Conservation (phyloP, 2,113 vertebrate genomes). For the Periophthalmus modestus region DNA sequence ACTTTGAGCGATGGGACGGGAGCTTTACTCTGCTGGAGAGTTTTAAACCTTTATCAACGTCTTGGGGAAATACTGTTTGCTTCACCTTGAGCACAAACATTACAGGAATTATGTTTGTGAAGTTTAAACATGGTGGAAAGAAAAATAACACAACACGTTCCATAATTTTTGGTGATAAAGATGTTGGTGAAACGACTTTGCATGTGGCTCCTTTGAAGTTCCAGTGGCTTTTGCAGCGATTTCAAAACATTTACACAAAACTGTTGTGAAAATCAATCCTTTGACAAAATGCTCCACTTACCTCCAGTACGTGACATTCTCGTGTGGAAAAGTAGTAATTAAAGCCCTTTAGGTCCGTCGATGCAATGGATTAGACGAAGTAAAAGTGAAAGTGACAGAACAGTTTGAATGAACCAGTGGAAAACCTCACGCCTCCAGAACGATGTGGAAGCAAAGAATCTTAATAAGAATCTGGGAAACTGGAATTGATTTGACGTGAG, state of each 20-base stretch:
- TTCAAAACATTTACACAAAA: neutral
- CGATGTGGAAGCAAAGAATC: neutral
- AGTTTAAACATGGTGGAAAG: slow-evolving; percentile 28
- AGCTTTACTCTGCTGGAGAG: neutral
- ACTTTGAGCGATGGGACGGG: slow-evolving; percentile 33
- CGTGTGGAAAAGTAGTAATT: neutral
- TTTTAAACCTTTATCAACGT: slow-evolving; percentile 18
- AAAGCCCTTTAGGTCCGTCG: neutral
- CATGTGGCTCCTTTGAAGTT: neutral
- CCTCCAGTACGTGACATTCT: neutral
- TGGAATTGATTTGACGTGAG: neutral
- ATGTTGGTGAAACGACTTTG: slow-evolving; percentile 3
- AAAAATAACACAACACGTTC: slow-evolving; percentile 10
- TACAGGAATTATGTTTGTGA: slow-evolving; percentile 23
- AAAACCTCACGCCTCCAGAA: neutral
- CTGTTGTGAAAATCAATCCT: neutral
- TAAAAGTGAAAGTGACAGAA: neutral
- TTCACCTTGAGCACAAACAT: slow-evolving; percentile 31
- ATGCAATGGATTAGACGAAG: neutral
- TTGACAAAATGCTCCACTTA: neutral
- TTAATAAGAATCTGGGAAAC: slow-evolving; percentile 4
- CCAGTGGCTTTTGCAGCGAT: neutral
- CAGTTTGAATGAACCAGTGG: neutral
- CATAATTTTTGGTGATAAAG: neutral
- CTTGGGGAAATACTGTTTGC: slow-evolving; percentile 9